phyloP scores from a whole-genome alignment of 2,797 vertebrate species.

The Capromys pilorides region DNA sequence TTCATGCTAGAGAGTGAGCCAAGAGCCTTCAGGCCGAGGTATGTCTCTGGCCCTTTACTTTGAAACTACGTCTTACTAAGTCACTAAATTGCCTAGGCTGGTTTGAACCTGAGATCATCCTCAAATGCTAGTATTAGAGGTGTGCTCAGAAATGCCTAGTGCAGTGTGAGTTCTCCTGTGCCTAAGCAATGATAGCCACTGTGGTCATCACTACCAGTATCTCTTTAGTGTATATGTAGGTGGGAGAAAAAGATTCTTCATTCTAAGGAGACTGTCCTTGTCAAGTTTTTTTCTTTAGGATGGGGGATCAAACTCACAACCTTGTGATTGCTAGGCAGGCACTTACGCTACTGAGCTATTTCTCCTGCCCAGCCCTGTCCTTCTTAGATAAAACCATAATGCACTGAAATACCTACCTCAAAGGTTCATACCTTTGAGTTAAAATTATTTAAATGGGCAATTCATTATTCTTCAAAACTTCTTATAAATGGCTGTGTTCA shows the following conservation, averaged over 20 bases:
- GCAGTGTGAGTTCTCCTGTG: not conserved
- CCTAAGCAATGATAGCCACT: not conserved
- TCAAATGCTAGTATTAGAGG: not conserved
- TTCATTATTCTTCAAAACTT: not conserved
- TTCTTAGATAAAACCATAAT: not conserved
- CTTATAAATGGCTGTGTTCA: not conserved
- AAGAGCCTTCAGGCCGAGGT: not conserved
- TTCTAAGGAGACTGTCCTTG: not conserved
- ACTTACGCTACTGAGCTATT: too few species aligned
- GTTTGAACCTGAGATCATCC: not conserved
- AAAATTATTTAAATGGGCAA: not conserved
- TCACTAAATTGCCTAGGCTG: not conserved
- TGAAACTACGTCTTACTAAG: not conserved
- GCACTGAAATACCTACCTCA: not conserved
- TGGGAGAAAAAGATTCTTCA: not conserved
- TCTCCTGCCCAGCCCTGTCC: too few species aligned
- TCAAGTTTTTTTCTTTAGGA: too few species aligned
- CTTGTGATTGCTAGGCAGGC: too few species aligned
- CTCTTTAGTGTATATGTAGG: not conserved
- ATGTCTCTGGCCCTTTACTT: too few species aligned
- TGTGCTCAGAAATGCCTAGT: not conserved
- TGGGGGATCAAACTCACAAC: too few species aligned
- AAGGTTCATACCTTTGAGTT: not conserved
- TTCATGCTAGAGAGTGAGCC: too few species aligned
- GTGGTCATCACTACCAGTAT: not conserved